Evolutionary conservation across 1,140 invertebrate genomes (phyloP), one percentile per base, ranked within the genome.

Genomic region (Ylistrum balloti): DNA sequence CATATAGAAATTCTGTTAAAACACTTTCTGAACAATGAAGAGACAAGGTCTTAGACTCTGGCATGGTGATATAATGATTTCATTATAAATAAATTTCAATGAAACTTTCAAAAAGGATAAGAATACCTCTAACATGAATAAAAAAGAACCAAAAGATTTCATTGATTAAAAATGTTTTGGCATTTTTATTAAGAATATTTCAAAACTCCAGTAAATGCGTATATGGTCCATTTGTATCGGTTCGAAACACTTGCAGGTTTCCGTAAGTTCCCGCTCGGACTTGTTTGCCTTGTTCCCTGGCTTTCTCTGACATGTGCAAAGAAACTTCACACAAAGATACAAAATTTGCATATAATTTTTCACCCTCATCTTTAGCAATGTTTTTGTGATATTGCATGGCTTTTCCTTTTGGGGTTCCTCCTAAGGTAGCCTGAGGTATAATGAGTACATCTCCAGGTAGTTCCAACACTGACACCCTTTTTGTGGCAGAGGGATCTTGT

Each of bases 221-320:
- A 91, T 93, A 96, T 34, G 96, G 96, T 92, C 96, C 96, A 95
- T 97, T 96, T 41, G 96, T 97, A 34, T 96, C 95, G 89, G 95
- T 96, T 10, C 92, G 94, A 48, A 97, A 94, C 86, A 96, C 96
- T 92, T 97, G 96, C 91, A 96, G 93, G 86, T 96, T 96, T 22
- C 96, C 96, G 93, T 97, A 97, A 2, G 96, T 95, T 22, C 96
- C 96, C 90, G 89, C 87, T 87, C 93, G 88, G 9, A 97, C 96
- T 28, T 91, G 91, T 34, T 88, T 90, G 35, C 92, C 91, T 85
- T 86, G 45, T 89, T 94, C 93, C 85, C 86, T 91, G 45, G 89
- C 91, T 91, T 92, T 92, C 22, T 89, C 91, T 91, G 89, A 91
- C n/a, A 90, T 86, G 45, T 94, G 85, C 45, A 95, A 89, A 17